These are phyloP conservation scores for Rambutsinella grinnellia DNA, from an alignment of 2,888 invertebrate species.

Conservation along the genomic window DNA sequence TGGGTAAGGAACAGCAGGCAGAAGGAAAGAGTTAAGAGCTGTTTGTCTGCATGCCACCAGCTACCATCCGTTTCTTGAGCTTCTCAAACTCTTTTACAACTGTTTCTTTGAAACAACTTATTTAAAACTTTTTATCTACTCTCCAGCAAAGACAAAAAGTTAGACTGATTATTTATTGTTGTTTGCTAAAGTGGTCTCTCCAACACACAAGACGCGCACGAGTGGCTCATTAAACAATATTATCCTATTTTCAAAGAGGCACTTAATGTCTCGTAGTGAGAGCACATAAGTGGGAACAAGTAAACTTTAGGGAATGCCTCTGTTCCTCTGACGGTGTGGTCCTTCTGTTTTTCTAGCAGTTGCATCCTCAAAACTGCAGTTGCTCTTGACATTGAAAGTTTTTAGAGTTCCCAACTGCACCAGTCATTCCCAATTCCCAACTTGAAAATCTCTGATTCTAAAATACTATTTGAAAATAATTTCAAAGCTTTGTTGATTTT, in stretches of 20 bases:
- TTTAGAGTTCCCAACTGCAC: no score
- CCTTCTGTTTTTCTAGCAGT: neutral
- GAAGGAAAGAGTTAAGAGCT: neutral
- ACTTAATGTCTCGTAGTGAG: constrained; percentile 32
- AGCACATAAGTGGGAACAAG: neutral
- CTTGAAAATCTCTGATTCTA: no score
- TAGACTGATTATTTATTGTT: constrained; percentile 50
- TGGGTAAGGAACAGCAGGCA: constrained; percentile 8
- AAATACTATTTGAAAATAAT: no score
- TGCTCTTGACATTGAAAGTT: neutral
- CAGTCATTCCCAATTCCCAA: no score
- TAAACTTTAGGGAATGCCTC: neutral
- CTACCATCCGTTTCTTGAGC: neutral
- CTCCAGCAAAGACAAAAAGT: constrained; percentile 35
- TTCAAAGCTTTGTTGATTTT: constrained; percentile 34
- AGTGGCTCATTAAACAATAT: constrained; percentile 56
- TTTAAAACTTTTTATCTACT: neutral
- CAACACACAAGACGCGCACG: constrained; percentile 39
- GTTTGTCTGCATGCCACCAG: neutral
- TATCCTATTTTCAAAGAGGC: constrained; percentile 46
- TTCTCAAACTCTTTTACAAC: no score
- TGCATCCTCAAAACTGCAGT: no score
- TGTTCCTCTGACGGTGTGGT: no score
- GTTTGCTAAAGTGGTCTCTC: constrained; percentile 45
- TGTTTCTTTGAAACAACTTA: no score